phyloP scores from a whole-genome alignment of 2,888 invertebrate species.

The Agriopis marginaria region DNA sequence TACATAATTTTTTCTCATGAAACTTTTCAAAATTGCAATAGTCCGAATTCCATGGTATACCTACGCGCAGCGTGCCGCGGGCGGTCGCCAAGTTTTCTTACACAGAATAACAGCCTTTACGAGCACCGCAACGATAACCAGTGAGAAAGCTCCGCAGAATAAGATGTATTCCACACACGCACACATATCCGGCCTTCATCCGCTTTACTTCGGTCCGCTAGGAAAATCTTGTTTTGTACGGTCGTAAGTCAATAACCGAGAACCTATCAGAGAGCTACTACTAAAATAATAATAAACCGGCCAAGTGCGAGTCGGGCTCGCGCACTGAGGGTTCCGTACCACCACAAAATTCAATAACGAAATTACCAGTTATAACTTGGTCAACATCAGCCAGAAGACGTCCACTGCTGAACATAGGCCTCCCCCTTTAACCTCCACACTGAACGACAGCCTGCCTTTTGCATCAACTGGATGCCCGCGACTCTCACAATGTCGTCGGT shows the following conservation, averaged over 20 bases:
- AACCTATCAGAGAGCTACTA: not conserved
- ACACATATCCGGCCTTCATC: conserved; percentile 13
- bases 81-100: conserved; percentile 63
- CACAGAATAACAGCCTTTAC: conserved; percentile 56
- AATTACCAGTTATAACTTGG: too few species aligned
- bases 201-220: not conserved
- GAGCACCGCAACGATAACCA: not conserved
- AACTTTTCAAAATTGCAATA: conserved; percentile 58
- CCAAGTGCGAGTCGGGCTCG: too few species aligned
- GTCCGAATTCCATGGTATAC: conserved; percentile 59
- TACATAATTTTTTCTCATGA: conserved; percentile 43
- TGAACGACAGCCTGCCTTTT: too few species aligned
- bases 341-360: too few species aligned
- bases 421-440: too few species aligned
- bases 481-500: too few species aligned
- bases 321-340: too few species aligned
- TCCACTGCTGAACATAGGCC: too few species aligned
- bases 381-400: too few species aligned
- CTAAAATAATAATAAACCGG: not conserved
- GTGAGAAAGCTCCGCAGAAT: conserved; percentile 15
- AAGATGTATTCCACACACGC: not conserved
- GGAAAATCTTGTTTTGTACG: not conserved
- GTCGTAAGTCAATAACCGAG: not conserved
- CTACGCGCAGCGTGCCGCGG: conserved; percentile 54
- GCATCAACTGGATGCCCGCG: too few species aligned